phyloP scores from a whole-genome alignment of 2,113 vertebrate species.

The Archilochus colubris region DNA sequence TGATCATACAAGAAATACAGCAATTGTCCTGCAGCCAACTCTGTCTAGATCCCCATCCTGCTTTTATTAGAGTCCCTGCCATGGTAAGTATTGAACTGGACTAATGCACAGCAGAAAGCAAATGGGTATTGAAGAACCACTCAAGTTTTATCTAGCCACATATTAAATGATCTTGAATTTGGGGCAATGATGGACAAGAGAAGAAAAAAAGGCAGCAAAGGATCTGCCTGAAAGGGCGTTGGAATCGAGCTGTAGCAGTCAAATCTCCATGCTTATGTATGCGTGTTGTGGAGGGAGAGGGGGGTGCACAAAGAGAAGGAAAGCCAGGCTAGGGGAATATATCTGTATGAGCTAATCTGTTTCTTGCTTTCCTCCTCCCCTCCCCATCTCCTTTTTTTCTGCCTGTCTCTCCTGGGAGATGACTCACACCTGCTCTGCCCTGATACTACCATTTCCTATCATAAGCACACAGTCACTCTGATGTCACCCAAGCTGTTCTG shows the following conservation, averaged over 20 bases:
- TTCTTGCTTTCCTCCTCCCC: slow-evolving; percentile 54
- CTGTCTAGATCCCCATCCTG: neutral
- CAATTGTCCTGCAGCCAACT: neutral
- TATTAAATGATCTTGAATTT: slow-evolving; percentile 58
- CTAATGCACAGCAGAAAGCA: slow-evolving; percentile 55
- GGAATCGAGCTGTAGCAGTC: neutral
- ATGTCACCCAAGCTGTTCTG: slow-evolving; percentile 76
- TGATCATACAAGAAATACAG: slow-evolving; percentile 2
- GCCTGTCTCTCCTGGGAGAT: slow-evolving; percentile 70
- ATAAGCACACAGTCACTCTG: slow-evolving; percentile 71
- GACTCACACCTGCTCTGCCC: slow-evolving; percentile 79
- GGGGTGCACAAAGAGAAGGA: neutral
- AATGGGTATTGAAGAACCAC: slow-evolving; percentile 31
- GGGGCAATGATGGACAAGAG: slow-evolving; percentile 37
- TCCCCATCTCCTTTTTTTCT: slow-evolving; percentile 24
- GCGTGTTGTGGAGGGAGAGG: neutral
- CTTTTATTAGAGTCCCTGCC: slow-evolving; percentile 11
- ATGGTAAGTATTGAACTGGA: neutral
- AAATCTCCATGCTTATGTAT: neutral
- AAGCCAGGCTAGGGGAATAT: slow-evolving; percentile 9
- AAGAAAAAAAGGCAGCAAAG: slow-evolving; percentile 33
- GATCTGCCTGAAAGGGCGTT: slow-evolving; percentile 32
- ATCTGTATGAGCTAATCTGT: slow-evolving; percentile 69
- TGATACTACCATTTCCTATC: slow-evolving; percentile 73
- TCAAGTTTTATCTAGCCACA: slow-evolving; percentile 38